Conservation (phyloP, 1,140 invertebrate species). For the Lepidotrigona ventralis region DNA sequence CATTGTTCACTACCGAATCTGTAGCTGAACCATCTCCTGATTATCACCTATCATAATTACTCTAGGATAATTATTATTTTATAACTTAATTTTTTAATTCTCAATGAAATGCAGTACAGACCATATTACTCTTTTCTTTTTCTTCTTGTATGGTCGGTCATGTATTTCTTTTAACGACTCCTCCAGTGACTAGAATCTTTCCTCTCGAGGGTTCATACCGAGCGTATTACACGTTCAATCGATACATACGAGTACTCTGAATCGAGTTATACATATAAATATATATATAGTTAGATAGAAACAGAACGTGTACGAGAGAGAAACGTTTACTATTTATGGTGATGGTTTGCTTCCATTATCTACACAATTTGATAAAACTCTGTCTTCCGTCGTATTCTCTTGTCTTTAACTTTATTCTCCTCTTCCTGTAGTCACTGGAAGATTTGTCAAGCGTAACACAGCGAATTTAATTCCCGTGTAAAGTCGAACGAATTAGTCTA, state of each 20-base stretch:
- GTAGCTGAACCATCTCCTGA: constrained; percentile 89
- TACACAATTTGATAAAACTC: constrained; percentile 56
- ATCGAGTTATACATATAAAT: constrained; percentile 33
- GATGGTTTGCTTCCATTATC: constrained; percentile 76
- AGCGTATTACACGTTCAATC: constrained; percentile 30
- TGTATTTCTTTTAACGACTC: constrained; percentile 77
- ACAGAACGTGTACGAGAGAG: background rate
- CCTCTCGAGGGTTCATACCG: constrained; percentile 61
- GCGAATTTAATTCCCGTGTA: constrained; percentile 75
- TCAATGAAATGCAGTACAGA: constrained; percentile 71
- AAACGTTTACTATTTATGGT: constrained; percentile 72
- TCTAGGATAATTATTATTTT: constrained; percentile 71
- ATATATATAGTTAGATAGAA: constrained; percentile 40
- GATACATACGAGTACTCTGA: constrained; percentile 39
- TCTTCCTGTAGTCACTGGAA: constrained; percentile 77
- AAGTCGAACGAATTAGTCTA: constrained; percentile 78
- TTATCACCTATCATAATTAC: constrained; percentile 83
- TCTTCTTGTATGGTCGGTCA: constrained; percentile 66
- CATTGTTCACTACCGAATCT: constrained; percentile 91
- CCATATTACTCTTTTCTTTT: constrained; percentile 63
- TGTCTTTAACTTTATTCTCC: constrained; percentile 46
- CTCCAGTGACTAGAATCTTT: constrained; percentile 76
- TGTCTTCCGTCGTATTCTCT: constrained; percentile 52
- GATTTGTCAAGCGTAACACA: constrained; percentile 76
- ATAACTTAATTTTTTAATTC: constrained; percentile 68